phyloP scores from a whole-genome alignment of 1,140 invertebrate species.

The Panagrolaimus sp. region DNA sequence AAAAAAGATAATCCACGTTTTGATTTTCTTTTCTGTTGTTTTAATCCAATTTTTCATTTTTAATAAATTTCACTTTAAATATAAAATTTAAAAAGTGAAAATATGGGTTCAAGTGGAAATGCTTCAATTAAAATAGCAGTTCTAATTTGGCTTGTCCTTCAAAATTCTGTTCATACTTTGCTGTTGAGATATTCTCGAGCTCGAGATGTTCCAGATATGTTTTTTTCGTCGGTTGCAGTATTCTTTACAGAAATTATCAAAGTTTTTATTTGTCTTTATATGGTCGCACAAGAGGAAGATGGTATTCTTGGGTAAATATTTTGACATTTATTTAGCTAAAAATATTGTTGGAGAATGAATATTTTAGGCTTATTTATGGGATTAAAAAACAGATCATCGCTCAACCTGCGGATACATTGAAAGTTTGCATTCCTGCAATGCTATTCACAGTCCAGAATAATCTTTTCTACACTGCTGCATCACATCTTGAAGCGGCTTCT shows the following conservation, averaged over 20 bases:
- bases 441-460: conserved; percentile 49
- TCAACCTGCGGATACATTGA: conserved; percentile 47
- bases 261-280: conserved; percentile 73
- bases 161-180: conserved; percentile 56
- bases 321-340: conserved; percentile 21
- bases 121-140: conserved; percentile 43
- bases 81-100: too few species aligned
- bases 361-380: conserved; percentile 31
- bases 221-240: conserved; percentile 69
- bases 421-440: conserved; percentile 50
- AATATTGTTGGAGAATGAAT: neutral
- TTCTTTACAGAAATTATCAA: conserved; percentile 94
- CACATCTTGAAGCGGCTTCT: conserved; percentile 46
- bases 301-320: conserved; percentile 60
- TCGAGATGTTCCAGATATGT: conserved; percentile 57
- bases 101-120: too few species aligned
- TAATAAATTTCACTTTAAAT: too few species aligned
- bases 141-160: conserved; percentile 55
- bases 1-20: too few species aligned
- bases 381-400: conserved; percentile 47
- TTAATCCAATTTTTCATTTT: too few species aligned
- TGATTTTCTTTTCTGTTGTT: too few species aligned
- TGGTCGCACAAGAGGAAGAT: conserved; percentile 74
- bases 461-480: conserved; percentile 44
- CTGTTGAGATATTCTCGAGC: conserved; percentile 56